These are phyloP conservation scores for Mythimna lalbum DNA, from an alignment of 2,888 invertebrate species.

Conservation along the genomic window DNA sequence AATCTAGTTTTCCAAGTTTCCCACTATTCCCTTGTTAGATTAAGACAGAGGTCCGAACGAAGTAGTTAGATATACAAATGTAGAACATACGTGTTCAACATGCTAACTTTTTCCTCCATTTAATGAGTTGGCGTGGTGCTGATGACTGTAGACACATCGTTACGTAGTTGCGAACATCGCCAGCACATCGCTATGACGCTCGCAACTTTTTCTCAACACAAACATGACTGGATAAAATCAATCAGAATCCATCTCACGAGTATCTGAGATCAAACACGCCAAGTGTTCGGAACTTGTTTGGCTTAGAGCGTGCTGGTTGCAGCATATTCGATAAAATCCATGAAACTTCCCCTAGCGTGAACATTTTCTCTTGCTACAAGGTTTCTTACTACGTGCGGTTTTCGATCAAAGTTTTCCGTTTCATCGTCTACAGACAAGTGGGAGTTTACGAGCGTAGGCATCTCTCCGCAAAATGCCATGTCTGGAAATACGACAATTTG, in stretches of 20 bases:
- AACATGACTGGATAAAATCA: constrained; percentile 82
- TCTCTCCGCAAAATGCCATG: constrained; percentile 55
- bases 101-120: constrained; percentile 39
- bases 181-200: constrained; percentile 49
- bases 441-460: constrained; percentile 63
- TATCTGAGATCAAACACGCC: constrained; percentile 79
- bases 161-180: constrained; percentile 52
- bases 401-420: constrained; percentile 88
- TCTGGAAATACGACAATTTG: constrained; percentile 53
- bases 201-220: constrained; percentile 74
- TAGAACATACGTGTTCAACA: constrained; percentile 47
- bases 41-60: constrained; percentile 55
- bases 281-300: constrained; percentile 82
- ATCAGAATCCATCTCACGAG: constrained; percentile 83
- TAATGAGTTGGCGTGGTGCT: constrained; percentile 53
- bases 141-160: constrained; percentile 60
- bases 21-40: constrained; percentile 59
- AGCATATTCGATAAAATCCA: constrained; percentile 85
- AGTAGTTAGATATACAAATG: constrained; percentile 56
- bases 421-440: constrained; percentile 74
- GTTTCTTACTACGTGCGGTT: constrained; percentile 84
- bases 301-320: constrained; percentile 75
- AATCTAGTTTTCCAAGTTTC: constrained; percentile 58
- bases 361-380: constrained; percentile 80
- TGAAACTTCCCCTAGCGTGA: constrained; percentile 74